phyloP scores from a whole-genome alignment of 1,140 invertebrate species.

The Portunus trituberculatus region DNA sequence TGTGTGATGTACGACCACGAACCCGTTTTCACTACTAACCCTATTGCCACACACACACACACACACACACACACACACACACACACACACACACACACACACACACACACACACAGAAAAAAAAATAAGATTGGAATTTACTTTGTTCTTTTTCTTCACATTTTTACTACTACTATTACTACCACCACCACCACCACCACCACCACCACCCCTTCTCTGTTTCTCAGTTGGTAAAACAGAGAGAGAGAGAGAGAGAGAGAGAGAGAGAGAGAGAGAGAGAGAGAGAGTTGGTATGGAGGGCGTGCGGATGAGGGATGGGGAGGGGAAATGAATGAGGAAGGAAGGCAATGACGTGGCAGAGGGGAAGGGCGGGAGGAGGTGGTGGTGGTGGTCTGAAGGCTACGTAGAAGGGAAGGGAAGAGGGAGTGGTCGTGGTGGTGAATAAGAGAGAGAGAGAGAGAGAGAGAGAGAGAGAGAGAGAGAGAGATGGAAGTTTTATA shows the following conservation, averaged over 20 bases:
- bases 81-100: background rate
- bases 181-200: background rate
- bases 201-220: background rate
- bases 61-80: background rate
- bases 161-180: background rate
- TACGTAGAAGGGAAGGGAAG: background rate
- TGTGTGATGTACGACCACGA: background rate
- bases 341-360: background rate
- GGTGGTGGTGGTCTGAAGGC: background rate
- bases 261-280: slow-evolving; percentile 26
- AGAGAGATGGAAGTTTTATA: too few relatives aligned
- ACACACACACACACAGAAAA: background rate
- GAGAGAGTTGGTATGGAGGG: background rate
- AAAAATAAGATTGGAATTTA: too few relatives aligned
- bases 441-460: background rate
- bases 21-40: too few relatives aligned
- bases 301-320: background rate
- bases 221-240: background rate
- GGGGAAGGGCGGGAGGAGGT: background rate
- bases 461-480: background rate
- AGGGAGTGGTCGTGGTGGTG: background rate
- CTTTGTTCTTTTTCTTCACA: too few relatives aligned
- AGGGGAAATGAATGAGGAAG: slow-evolving; percentile 26
- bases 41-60: too few relatives aligned
- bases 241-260: slow-evolving; percentile 37